Conservation (phyloP, 1,140 invertebrate species). For the Eupristina koningsbergeri region DNA sequence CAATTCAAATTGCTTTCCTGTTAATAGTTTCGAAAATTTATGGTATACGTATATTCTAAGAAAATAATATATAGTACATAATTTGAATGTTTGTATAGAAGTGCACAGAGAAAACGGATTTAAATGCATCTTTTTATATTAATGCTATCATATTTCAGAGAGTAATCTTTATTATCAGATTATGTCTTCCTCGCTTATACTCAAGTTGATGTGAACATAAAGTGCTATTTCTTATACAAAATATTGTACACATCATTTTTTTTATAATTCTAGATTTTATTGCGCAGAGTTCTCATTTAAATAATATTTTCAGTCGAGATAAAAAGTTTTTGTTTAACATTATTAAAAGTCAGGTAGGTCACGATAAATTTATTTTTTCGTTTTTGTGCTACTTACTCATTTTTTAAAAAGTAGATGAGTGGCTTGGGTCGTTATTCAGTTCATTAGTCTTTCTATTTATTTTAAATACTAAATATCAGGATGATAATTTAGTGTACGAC, state of each 20-base stretch:
- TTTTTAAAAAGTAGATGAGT: no score
- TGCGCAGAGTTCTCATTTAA: not conserved
- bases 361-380: no score
- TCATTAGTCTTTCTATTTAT: no score
- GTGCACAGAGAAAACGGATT: not conserved
- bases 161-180: not conserved
- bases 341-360: no score
- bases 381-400: no score
- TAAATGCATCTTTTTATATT: not conserved
- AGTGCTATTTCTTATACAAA: not conserved
- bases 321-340: not conserved
- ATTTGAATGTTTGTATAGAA: not conserved
- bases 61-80: not conserved
- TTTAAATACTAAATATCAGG: no score
- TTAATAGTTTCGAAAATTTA: not conserved
- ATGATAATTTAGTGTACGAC: no score
- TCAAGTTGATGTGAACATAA: not conserved
- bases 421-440: no score
- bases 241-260: not conserved
- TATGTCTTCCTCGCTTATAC: not conserved
- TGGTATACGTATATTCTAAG: not conserved
- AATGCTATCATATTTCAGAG: not conserved
- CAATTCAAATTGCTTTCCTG: no score
- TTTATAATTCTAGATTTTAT: not conserved
- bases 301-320: not conserved